Base-by-base conservation (phyloP, 1,140 invertebrate species). In the Ectropis grisescens region DNA sequence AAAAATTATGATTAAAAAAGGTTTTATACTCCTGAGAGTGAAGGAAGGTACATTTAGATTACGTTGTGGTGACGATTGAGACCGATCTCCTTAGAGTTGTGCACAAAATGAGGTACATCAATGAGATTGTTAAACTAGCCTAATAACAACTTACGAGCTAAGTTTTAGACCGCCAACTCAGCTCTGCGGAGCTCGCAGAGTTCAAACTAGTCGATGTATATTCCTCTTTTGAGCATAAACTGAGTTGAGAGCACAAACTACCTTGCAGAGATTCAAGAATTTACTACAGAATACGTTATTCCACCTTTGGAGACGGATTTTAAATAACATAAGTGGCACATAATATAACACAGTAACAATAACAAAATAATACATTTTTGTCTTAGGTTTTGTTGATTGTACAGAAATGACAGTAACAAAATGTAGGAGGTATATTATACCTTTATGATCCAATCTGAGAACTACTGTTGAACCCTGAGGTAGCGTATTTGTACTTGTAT, bases 401-500 rank as follows among this genome's bases (percentile, higher is more conserved):
- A n/a, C n/a, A n/a, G n/a, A n/a, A n/a, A n/a, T n/a, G n/a, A n/a
- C n/a, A n/a, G n/a, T n/a, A n/a, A n/a, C n/a, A n/a, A n/a, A n/a
- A n/a, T n/a, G n/a, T n/a, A n/a, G n/a, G n/a, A n/a, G n/a, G n/a
- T n/a, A n/a, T n/a, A n/a, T n/a, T n/a, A n/a, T n/a, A n/a, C n/a
- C n/a, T n/a, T n/a, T n/a, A n/a, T n/a, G n/a, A n/a, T n/a, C n/a
- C n/a, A n/a, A n/a, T n/a, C n/a, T n/a, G n/a, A n/a, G 16, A 8
- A 19, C 16, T 19, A 51, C 52, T 51, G 30, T 67, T 81, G 82
- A 83, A 83, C 80, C 75, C 76, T 76, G 79, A 82, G 79, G 79
- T 83, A 83, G 81, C 55, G 67, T 72, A 58, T 81, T 83, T 83
- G 79, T 83, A 82, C 79, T 83, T 59, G 41, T 42, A 52, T 64